phyloP scores from a whole-genome alignment of 2,888 invertebrate species.

The Tetragnatha montana region DNA sequence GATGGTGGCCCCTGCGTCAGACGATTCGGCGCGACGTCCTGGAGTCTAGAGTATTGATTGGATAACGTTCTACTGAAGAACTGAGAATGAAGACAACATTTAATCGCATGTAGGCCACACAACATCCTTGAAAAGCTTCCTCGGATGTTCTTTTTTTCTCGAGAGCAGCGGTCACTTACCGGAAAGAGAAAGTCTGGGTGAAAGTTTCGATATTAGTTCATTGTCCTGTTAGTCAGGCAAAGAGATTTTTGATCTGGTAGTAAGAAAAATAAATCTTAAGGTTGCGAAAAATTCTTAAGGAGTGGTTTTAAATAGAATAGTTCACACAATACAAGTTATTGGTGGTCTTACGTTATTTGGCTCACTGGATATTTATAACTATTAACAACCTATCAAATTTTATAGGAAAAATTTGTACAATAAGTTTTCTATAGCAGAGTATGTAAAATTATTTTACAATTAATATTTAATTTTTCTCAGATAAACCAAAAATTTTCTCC shows the following conservation, averaged over 20 bases:
- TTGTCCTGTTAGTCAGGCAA: background rate
- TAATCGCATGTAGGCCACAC: constrained; percentile 28
- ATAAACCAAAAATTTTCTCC: too few species aligned
- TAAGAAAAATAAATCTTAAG: background rate
- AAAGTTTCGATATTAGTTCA: background rate
- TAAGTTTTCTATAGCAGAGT: too few species aligned
- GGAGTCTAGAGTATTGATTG: constrained; percentile 64
- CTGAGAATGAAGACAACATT: constrained; percentile 16
- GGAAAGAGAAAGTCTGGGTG: background rate
- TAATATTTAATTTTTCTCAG: too few species aligned
- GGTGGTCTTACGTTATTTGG: too few species aligned
- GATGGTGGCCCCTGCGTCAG: constrained; percentile 18
- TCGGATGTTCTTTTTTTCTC: background rate
- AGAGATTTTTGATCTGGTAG: background rate
- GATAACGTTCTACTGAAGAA: background rate
- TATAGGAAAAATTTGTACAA: too few species aligned
- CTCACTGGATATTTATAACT: too few species aligned
- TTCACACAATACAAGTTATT: background rate
- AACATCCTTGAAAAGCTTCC: constrained; percentile 29
- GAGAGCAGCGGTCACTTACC: constrained; percentile 6
- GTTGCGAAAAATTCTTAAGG: background rate
- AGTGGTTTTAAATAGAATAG: background rate
- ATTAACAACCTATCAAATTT: too few species aligned
- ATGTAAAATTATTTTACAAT: too few species aligned
- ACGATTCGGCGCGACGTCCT: constrained; percentile 50